These are phyloP conservation scores for Podarcis lilfordi DNA, from an alignment of 2,797 vertebrate species.

Conservation along the genomic window DNA sequence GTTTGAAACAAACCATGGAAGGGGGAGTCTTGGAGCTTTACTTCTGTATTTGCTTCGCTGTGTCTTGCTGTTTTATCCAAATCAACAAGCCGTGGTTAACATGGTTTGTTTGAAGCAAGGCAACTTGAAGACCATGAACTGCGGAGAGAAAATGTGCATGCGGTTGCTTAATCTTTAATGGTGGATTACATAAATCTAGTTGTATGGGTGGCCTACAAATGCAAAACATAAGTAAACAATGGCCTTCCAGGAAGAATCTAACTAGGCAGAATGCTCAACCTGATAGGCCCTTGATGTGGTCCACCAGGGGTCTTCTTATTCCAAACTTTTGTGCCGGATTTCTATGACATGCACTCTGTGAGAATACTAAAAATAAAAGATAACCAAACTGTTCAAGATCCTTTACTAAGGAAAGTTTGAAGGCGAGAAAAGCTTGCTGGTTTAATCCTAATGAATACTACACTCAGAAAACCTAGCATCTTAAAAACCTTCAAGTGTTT, in stretches of 20 bases:
- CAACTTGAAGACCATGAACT: background rate
- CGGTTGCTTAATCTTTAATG: background rate
- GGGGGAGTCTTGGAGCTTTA: too few relatives aligned
- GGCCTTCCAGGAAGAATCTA: too few relatives aligned
- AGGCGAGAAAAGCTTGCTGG: background rate
- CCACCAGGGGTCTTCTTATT: background rate
- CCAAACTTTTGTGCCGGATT: background rate
- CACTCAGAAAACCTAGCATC: background rate
- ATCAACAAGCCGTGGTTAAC: background rate
- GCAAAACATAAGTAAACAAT: too few relatives aligned
- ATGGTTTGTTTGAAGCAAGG: background rate
- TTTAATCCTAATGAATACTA: background rate
- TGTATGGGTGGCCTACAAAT: too few relatives aligned
- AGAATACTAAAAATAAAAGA: background rate
- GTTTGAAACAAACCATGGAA: background rate
- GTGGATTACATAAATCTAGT: too few relatives aligned
- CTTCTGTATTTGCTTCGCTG: background rate
- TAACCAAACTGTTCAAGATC: background rate
- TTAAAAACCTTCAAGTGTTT: constrained; percentile 26
- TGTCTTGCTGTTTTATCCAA: background rate
- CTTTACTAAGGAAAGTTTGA: background rate
- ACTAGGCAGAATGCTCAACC: too few relatives aligned
- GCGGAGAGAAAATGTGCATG: background rate
- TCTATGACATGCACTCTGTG: background rate
- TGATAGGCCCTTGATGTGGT: background rate